Conservation (phyloP, 2,888 invertebrate genomes). For the Drosophila histrio region DNA sequence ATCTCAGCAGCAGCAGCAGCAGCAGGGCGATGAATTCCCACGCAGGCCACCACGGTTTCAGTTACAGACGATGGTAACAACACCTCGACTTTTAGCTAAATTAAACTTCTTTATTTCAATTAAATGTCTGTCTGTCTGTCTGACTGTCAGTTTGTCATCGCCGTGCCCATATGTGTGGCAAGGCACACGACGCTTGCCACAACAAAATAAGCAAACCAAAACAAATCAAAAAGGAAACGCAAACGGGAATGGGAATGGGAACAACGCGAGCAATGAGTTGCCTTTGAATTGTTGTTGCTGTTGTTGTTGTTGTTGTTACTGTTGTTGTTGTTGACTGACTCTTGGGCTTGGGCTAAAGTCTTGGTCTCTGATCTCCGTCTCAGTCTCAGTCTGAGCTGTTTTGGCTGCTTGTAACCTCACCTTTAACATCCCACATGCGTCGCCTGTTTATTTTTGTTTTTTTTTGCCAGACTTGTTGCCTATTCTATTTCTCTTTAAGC, state of each 20-base stretch:
- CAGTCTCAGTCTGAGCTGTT: slow-evolving; percentile 26
- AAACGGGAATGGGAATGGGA: slow-evolving; percentile 65
- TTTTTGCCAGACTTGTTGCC: slow-evolving; percentile 40
- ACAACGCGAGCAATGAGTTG: slow-evolving; percentile 71
- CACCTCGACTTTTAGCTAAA: slow-evolving; percentile 68
- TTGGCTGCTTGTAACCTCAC: slow-evolving; percentile 77
- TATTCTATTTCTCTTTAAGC: slow-evolving; percentile 44
- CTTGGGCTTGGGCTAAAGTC: slow-evolving; percentile 43
- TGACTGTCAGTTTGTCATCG: slow-evolving; percentile 71
- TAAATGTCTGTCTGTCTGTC: slow-evolving; percentile 52
- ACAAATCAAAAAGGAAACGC: slow-evolving; percentile 46
- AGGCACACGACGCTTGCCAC: slow-evolving; percentile 62
- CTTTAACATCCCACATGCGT: slow-evolving; percentile 83
- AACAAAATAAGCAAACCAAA: slow-evolving; percentile 22
- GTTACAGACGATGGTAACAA: slow-evolving; percentile 39
- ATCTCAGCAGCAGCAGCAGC: slow-evolving; percentile 45
- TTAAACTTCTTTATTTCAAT: slow-evolving; percentile 80
- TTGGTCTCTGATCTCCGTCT: slow-evolving; percentile 35
- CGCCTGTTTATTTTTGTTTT: slow-evolving; percentile 35
- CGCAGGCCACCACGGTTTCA: slow-evolving; percentile 49
- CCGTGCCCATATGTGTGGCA: slow-evolving; percentile 76
- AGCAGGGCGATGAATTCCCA: slow-evolving; percentile 53
- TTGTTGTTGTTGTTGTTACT: slow-evolving; percentile 5
- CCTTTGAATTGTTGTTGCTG: slow-evolving; percentile 22
- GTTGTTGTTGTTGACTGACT: slow-evolving; percentile 20